Conservation (phyloP, 2,797 vertebrate species). For the Neostethus bicornis region DNA sequence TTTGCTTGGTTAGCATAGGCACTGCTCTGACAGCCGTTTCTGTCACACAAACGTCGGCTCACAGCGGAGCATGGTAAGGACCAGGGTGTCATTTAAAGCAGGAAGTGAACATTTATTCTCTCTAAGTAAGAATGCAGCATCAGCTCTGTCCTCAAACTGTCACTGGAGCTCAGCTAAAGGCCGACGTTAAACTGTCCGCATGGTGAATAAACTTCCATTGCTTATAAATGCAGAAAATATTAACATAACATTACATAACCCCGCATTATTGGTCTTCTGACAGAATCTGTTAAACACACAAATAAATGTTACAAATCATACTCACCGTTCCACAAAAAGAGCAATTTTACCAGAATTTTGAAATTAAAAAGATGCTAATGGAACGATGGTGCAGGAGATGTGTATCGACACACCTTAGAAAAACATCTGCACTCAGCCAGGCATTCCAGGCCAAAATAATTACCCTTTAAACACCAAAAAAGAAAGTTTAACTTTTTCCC, state of each 20-base stretch:
- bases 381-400: slow-evolving; percentile 63
- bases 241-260: neutral
- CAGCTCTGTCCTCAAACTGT: slow-evolving; percentile 28
- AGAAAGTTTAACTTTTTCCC: slow-evolving; percentile 70
- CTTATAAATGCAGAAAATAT: slow-evolving; percentile 6
- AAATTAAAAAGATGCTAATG: slow-evolving; percentile 57
- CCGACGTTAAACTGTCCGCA: slow-evolving; percentile 18
- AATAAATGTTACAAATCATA: slow-evolving; percentile 32
- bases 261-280: neutral
- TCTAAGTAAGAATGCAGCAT: slow-evolving; percentile 1
- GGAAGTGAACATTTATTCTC: neutral
- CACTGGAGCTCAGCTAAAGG: slow-evolving; percentile 15
- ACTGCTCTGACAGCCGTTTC: slow-evolving; percentile 16
- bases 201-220: slow-evolving; percentile 1
- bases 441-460: slow-evolving; percentile 71
- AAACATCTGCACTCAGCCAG: slow-evolving; percentile 47
- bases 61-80: neutral
- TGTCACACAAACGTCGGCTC: slow-evolving; percentile 25
- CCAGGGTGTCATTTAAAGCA: slow-evolving; percentile 2
- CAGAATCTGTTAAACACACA: neutral
- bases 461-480: slow-evolving; percentile 64
- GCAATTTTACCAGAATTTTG: slow-evolving; percentile 34
- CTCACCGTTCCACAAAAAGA: neutral
- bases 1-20: slow-evolving; percentile 1
- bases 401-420: slow-evolving; percentile 55